Evolutionary conservation across 2,113 vertebrate genomes (phyloP), one percentile per base, ranked within the genome.

Genomic region (Limnothrissa miodon): DNA sequence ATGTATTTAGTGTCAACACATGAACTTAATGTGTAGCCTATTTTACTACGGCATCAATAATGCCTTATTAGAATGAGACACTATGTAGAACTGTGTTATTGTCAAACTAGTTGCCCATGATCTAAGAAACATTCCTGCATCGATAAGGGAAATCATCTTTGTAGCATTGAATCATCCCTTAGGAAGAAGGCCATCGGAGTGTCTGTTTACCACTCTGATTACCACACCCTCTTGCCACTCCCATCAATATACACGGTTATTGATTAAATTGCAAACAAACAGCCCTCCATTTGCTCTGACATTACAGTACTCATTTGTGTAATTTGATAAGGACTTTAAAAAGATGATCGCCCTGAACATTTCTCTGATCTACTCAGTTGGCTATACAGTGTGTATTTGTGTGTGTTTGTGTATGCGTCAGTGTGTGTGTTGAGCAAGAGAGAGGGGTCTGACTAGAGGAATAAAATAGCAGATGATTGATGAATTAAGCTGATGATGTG

Each of bases 301-400:
- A 70, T 70, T 33, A 33, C 29, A 87, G 87, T 88, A 89, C 88
- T 82, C 1, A 90, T 89, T 89, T 91, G 56, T 82, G 53, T 84
- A 81, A 82, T 91, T 88, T 90, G 86, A 83, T 84, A 86, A 80
- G 85, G 56, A 82, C 66, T 39, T 85, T 29, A 70, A 66, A 84
- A 56, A 83, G 56, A 83, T 70, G 53, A 84, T 53, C 25, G 56
- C 79, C 39, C 25, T 56, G 42, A 78, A 80, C 46, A 84, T 82
- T 19, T 80, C 10, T 48, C n/a, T 80, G 70, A 83, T 79, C 86
- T 81, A 25, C 59, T 25, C 13, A 84, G 82, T 83, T 84, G 81
- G 86, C 82, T 80, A 33, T 79, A 42, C 42, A 44, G 53, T 79
- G 79, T n/a, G 21, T 80, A 83, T 83, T 85, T 66, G 23, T 29